Evolutionary conservation across 2,113 vertebrate genomes (phyloP).

Genomic region (Galbula dea): DNA sequence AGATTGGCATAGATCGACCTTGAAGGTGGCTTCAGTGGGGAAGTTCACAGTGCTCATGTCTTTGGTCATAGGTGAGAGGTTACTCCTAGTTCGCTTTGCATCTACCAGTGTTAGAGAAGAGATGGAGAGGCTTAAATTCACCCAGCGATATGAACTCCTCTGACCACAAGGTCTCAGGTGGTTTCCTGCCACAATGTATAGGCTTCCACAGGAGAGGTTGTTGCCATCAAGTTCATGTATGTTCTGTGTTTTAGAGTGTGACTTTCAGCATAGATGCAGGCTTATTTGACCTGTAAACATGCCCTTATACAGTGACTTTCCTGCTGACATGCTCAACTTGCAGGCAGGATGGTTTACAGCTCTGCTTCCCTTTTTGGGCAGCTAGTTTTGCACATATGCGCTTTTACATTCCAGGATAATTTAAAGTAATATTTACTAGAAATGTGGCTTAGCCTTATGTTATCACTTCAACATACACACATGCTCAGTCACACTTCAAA

Average conservation of each 20-base stretch:
- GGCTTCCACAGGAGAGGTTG: fast-evolving
- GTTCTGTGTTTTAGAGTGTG: not conserved
- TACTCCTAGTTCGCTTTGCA: not conserved
- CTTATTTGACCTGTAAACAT: conserved; percentile 43
- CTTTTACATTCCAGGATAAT: conserved; percentile 48
- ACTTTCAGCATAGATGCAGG: not conserved
- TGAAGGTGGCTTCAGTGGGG: not conserved
- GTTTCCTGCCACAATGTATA: not conserved
- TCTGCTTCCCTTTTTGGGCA: conserved; percentile 59
- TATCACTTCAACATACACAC: conserved; percentile 40
- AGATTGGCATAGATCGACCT: not conserved
- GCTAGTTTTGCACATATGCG: conserved; percentile 36
- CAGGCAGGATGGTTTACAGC: conserved; percentile 20
- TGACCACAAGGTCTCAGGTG: not conserved
- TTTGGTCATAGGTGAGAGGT: not conserved
- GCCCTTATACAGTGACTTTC: conserved; percentile 43
- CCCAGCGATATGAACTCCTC: not conserved
- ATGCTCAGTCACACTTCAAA: conserved; percentile 47
- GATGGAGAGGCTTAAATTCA: not conserved
- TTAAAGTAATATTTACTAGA: conserved; percentile 58
- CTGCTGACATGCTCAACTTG: not conserved
- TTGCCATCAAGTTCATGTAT: not conserved
- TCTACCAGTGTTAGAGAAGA: not conserved
- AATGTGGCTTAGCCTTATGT: conserved; percentile 48
- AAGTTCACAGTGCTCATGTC: not conserved